Percentiles rank a stretch among this genome's conserved stretches.
These are phyloP conservation scores for Yponomeuta plumbellus DNA, from an alignment of 2,888 invertebrate species.

Conservation along the genomic window DNA sequence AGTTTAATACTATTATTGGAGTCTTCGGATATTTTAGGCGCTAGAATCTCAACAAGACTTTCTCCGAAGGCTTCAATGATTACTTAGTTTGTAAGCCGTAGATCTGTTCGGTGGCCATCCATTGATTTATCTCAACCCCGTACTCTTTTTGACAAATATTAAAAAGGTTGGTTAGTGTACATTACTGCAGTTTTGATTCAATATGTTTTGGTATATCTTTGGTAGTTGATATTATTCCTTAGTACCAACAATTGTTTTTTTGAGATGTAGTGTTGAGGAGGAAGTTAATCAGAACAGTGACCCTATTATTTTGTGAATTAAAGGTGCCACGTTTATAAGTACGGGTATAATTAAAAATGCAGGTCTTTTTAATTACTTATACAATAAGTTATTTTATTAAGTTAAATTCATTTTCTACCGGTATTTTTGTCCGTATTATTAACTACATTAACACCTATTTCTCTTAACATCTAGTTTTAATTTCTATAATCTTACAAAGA, in stretches of 20 bases:
- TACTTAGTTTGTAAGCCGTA: conserved; percentile 31
- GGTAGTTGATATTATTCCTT: too few relatives aligned
- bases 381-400: not conserved
- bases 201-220: not conserved
- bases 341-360: conserved; percentile 32
- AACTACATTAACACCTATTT: conserved; percentile 21
- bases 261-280: not conserved
- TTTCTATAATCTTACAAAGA: conserved; percentile 8
- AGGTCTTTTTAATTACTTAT: conserved; percentile 2
- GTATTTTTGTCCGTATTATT: conserved; percentile 18
- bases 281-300: not conserved
- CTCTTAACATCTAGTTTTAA: conserved; percentile 26
- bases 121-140: not conserved
- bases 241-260: too few relatives aligned
- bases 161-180: not conserved
- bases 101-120: not conserved
- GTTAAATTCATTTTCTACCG: conserved; percentile 8
- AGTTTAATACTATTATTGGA: conserved; percentile 52
- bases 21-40: conserved; percentile 64
- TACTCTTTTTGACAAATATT: not conserved
- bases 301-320: not conserved
- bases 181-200: not conserved
- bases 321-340: conserved; percentile 57
- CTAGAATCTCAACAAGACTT: conserved; percentile 58
- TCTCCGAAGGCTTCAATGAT: conserved; percentile 73